These are phyloP conservation scores for Syngnathus rostellatus DNA, from an alignment of 2,797 vertebrate species.

Conservation along the genomic window DNA sequence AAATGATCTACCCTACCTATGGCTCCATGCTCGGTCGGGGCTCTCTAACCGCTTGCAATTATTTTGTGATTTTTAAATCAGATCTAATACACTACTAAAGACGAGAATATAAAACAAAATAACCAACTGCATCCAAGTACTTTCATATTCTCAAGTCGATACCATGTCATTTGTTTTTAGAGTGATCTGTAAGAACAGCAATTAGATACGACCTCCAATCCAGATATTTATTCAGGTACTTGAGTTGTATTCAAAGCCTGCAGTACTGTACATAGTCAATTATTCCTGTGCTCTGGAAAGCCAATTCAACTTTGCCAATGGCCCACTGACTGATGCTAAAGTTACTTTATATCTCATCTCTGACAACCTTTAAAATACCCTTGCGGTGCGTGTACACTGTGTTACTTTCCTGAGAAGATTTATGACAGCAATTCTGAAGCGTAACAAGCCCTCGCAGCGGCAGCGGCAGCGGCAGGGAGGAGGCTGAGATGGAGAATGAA, in stretches of 20 bases:
- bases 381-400: conserved; percentile 50
- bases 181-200: no score
- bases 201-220: no score
- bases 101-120: background rate
- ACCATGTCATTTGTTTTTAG: no score
- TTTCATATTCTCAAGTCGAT: background rate
- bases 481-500: conserved; percentile 2
- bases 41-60: background rate
- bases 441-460: conserved; percentile 56
- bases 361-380: conserved; percentile 69
- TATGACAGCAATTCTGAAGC: conserved; percentile 67
- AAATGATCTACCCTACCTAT: background rate
- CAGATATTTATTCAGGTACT: no score
- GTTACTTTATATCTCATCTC: conserved; percentile 66
- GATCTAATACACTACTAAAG: background rate
- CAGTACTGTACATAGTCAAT: background rate
- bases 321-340: conserved; percentile 57
- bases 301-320: conserved; percentile 49
- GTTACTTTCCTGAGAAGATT: conserved; percentile 64
- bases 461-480: conserved; percentile 33
- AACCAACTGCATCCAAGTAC: no score
- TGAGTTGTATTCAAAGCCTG: background rate
- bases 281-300: background rate
- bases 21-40: background rate
- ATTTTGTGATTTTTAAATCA: background rate